phyloP scores from a whole-genome alignment of 23 tunicate species.

The Halocynthia roretzi region DNA sequence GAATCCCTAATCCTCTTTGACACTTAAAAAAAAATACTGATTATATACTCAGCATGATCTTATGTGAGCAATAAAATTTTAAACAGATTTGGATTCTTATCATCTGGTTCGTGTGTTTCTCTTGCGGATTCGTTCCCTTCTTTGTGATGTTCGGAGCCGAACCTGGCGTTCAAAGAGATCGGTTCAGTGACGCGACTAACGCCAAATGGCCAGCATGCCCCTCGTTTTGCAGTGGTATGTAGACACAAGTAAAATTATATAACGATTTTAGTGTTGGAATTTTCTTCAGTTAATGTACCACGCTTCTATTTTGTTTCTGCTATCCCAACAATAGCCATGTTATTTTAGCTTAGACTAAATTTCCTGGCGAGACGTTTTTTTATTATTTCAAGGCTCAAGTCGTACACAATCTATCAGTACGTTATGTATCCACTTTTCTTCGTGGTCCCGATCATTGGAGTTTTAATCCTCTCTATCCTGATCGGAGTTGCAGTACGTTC shows the following conservation, averaged over 20 bases:
- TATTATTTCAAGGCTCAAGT: conserved; percentile 24
- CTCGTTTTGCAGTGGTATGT: conserved; percentile 20
- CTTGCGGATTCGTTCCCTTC: conserved; percentile 32
- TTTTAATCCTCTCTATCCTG: conserved; percentile 33
- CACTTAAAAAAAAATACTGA: too few relatives aligned
- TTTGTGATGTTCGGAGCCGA: conserved; percentile 11
- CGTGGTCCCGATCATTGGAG: conserved; percentile 43
- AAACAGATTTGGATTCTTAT: conserved; percentile 13
- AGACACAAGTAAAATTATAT: background rate
- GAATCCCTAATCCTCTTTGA: background rate
- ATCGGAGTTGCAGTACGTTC: conserved; percentile 32
- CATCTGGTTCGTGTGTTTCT: conserved; percentile 25
- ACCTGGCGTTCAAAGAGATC: conserved; percentile 10
- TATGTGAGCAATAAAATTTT: background rate
- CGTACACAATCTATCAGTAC: conserved; percentile 22
- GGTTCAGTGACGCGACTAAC: conserved; percentile 16
- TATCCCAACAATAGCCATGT: background rate
- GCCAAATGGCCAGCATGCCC: conserved; percentile 56
- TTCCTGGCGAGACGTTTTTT: background rate
- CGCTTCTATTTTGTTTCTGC: background rate
- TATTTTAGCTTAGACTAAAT: background rate
- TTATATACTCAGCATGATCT: too few relatives aligned
- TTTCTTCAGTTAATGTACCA: too few relatives aligned
- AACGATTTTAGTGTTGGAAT: too few relatives aligned
- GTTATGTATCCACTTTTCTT: conserved; percentile 40